These are phyloP conservation scores for Thinocorus orbignyianus DNA, from an alignment of 2,113 vertebrate species.

Conservation along the genomic window DNA sequence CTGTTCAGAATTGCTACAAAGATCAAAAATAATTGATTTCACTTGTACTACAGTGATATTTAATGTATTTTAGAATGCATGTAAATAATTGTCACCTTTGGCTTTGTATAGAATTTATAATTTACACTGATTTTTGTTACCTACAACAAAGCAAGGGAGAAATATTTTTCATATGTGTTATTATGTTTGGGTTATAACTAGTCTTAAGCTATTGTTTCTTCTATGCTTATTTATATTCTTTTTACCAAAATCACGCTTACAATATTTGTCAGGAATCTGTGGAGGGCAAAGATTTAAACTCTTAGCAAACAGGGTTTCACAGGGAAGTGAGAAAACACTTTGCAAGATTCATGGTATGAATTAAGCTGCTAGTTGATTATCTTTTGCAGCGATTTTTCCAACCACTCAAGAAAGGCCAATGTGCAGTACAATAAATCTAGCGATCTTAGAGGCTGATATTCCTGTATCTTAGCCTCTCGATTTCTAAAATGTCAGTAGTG, in stretches of 20 bases:
- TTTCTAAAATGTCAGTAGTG: not conserved
- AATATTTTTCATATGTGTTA: not conserved
- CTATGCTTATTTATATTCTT: not conserved
- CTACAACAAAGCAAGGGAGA: accelerated
- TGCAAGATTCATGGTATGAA: slow-evolving; percentile 37
- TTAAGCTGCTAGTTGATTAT: slow-evolving; percentile 29
- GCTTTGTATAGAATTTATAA: not conserved
- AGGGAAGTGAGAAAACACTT: slow-evolving; percentile 6
- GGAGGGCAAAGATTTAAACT: slow-evolving; percentile 7
- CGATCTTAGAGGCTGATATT: not conserved
- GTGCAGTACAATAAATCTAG: not conserved
- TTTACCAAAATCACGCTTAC: not conserved
- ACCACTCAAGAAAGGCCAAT: not conserved
- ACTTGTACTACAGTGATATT: not conserved
- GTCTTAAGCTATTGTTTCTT: not conserved
- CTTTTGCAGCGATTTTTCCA: slow-evolving; percentile 20
- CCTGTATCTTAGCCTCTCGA: not conserved
- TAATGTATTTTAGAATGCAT: not conserved
- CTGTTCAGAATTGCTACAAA: not conserved
- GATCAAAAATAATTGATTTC: not conserved
- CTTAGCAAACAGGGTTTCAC: not conserved
- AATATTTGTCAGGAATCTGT: not conserved
- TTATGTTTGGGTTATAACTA: not conserved
- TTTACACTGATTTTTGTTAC: not conserved
- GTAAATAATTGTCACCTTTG: not conserved